A percentile compares a stretch with the other conserved stretches of the same genome.
phyloP scores from a whole-genome alignment of 2,888 invertebrate genomes.

The Terebella lapidaria region DNA sequence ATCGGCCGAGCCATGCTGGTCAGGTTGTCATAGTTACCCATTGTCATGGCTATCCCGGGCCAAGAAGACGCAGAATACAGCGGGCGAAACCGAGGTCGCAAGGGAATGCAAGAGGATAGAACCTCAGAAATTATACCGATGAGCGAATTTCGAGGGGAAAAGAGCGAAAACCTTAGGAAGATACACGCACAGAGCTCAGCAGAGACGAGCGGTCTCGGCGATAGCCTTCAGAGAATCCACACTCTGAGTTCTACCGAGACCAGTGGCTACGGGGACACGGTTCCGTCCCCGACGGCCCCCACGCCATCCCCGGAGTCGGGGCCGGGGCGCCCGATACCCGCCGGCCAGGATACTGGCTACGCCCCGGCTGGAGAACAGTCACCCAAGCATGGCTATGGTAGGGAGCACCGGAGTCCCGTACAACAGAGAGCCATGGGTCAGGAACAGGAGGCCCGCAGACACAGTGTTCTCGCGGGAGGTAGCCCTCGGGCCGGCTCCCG shows the following conservation, averaged over 20 bases:
- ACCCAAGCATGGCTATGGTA: background rate
- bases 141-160: background rate
- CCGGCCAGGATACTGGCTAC: background rate
- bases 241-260: constrained; percentile 25
- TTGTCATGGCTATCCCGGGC: background rate
- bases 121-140: background rate
- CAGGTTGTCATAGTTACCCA: no score
- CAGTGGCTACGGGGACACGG: constrained; percentile 20
- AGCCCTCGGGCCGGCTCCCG: background rate
- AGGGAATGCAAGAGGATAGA: background rate
- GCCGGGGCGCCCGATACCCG: background rate
- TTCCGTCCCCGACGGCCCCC: constrained; percentile 5
- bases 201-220: constrained; percentile 23
- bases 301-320: constrained; percentile 1
- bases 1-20: no score
- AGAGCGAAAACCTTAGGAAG: constrained; percentile 12
- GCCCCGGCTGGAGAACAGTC: background rate
- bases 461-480: background rate
- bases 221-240: constrained; percentile 22
- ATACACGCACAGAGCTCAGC: constrained; percentile 26
- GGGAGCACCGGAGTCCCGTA: no score
- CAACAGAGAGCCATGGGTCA: no score
- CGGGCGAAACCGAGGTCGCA: background rate
- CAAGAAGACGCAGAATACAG: background rate
- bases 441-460: background rate